Base-by-base conservation (phyloP, 2,113 vertebrate species). In the Oryzias javanicus region DNA sequence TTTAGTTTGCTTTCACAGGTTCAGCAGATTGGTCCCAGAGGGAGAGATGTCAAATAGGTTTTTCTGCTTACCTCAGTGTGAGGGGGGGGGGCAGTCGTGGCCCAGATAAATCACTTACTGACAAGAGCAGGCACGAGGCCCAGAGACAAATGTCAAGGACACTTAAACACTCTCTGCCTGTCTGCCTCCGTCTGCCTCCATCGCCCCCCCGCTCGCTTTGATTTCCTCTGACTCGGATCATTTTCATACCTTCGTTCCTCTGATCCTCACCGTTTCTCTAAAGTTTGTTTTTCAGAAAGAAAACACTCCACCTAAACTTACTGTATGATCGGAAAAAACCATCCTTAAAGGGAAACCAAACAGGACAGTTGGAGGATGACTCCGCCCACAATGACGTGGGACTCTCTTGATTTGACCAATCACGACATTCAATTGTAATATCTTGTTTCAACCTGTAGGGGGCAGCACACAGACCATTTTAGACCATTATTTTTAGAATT, bases 141-240 rank as follows among this genome's bases (percentile, higher is more conserved):
- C 51, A 84, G 69, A 82, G 69, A 79, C 76, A 74, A 84, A 81
- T 84, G 83, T 87, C 84, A 81, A 87, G 78, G 78, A 72, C 65
- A 72, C 79, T 83, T 72, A 76, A 79, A 80, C 60, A 57, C 55
- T 77, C 62, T 72, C 61, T 67, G 22, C 74, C 51, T 63, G 44
- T 78, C 55, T 69, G 35, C 41, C 40, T 52, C 51, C 49, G 22
- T 29, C 56, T 3, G 50, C 13, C 49, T 10, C 50, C 46, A 63
- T 46, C 55, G 54, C 44, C 18, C 13, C 42, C 55, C 60, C 49
- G 20, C 53, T 27, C 59, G 1, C 5, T 56, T 27, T 72, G 49
- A 54, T 20, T 48, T 55, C 70, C 48, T 72, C 50, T 63, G 17
- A 47, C 19, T 48, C 29, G 54, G 64, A 69, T 68, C 47, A 60